These are phyloP conservation scores for Sebastolobus alascanus DNA, from an alignment of 2,797 vertebrate species.

Conservation along the genomic window DNA sequence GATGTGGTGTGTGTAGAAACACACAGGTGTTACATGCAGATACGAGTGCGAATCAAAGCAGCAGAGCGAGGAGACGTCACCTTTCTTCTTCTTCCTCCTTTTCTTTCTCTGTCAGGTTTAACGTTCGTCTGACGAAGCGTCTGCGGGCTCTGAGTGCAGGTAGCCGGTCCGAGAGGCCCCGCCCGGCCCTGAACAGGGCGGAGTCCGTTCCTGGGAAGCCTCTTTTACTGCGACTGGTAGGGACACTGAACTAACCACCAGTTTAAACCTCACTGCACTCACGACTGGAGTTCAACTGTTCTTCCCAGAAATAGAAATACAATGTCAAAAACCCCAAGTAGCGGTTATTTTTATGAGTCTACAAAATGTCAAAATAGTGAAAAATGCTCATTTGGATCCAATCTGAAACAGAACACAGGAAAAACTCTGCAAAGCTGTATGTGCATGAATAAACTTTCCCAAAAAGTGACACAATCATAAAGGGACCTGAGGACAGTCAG, in stretches of 20 bases:
- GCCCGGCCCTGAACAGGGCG: constrained; percentile 89
- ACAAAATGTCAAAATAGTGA: no score
- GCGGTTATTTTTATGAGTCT: no score
- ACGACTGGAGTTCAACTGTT: neutral
- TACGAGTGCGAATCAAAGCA: constrained; percentile 40
- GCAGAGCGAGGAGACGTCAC: constrained; percentile 7
- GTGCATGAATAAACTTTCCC: no score
- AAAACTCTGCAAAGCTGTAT: no score
- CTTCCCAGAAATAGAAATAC: neutral
- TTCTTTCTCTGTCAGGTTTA: constrained; percentile 86
- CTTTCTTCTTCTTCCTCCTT: neutral
- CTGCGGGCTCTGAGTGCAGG: constrained; percentile 90
- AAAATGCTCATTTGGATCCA: no score
- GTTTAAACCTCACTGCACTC: neutral
- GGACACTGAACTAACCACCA: neutral
- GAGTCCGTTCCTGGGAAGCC: constrained; percentile 90
- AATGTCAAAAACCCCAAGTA: no score
- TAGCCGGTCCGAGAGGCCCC: constrained; percentile 90
- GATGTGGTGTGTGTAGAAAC: constrained; percentile 56
- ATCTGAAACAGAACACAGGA: no score
- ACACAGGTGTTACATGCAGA: constrained; percentile 45
- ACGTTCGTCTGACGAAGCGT: constrained; percentile 93
- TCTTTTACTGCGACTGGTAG: constrained; percentile 83
- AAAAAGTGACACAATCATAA: no score
- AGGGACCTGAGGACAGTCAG: no score